Base-by-base conservation (phyloP, 2,797 vertebrate species). In the Pampus argenteus region DNA sequence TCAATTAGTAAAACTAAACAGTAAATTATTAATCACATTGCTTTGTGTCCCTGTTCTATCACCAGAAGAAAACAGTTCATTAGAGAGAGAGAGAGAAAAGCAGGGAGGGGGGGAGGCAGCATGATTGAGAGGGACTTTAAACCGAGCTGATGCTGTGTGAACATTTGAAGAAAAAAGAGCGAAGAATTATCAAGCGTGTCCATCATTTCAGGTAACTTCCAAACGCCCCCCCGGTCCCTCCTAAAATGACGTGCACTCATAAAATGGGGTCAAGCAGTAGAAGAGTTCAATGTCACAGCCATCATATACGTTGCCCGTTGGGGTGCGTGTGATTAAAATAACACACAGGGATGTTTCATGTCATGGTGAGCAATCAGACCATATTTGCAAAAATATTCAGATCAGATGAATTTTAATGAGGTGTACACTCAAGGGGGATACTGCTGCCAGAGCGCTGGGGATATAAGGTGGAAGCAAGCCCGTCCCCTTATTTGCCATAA, bases 371-470 rank as follows among this genome's bases (percentile, higher is more conserved):
- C 96, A 97, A 98, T 98, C 97, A 96, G 96, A 96, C 95, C 95
- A 95, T 97, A 98, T 98, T 98, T 98, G 96, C 95, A 96, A 96
- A 96, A 97, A 97, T 93, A 93, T 97, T 98, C 96, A 97, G 96
- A 98, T 98, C 95, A 97, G 97, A 95, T 96, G 96, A 97, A 98
- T 98, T 98, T 97, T 96, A 98, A 99, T 96, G 96, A 97, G 96
- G 96, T 93, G 96, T 95, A 96, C 95, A 96, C 96, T 96, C 96
- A 93, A 95, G 96, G 95, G 96, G 96, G 95, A 95, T 95, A 95
- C 94, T 92, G 93, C 95, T 94, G 95, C 94, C 95, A 94, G 95
- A 70, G 63, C 55, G 40, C 63, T 67, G 74, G 73, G 89, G 86
- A 88, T 79, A 67, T 85, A 75, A 71, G 88, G 86, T 86, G 75